These are phyloP conservation scores for Maccullochella peelii DNA, from an alignment of 2,113 vertebrate genomes.

Conservation along the genomic window DNA sequence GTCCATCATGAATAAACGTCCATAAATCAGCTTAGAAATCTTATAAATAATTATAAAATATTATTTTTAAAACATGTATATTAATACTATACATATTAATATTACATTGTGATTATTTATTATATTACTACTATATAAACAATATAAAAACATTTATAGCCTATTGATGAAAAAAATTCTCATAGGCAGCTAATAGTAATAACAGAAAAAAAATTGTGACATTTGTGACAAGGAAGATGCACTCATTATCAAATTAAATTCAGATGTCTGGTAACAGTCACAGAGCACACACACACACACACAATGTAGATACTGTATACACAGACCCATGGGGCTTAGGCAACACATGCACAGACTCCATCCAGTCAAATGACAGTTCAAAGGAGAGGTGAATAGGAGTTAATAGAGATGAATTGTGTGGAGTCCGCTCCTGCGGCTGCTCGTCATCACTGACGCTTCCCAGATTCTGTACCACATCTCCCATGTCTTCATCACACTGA, in stretches of 20 bases:
- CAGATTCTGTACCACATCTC: conserved; percentile 59
- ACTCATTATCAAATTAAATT: conserved; percentile 27
- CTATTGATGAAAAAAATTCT: no score
- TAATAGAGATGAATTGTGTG: conserved; percentile 75
- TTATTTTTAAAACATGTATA: background rate
- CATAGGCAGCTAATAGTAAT: background rate
- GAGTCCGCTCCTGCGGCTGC: conserved; percentile 50
- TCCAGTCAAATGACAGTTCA: conserved; percentile 64
- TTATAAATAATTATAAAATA: no score
- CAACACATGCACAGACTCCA: conserved; percentile 19
- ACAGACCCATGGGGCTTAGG: conserved; percentile 7
- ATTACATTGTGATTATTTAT: background rate
- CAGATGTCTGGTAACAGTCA: conserved; percentile 31
- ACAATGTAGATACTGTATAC: conserved; percentile 12
- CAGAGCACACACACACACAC: conserved; percentile 20
- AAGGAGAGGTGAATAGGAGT: conserved; percentile 65
- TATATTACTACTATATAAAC: background rate
- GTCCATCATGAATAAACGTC: no score
- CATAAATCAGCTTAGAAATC: no score
- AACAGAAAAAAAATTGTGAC: background rate
- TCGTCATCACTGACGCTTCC: conserved; percentile 69
- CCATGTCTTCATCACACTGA: conserved; percentile 68
- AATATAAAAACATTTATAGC: background rate
- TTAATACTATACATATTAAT: no score
- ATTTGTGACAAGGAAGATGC: background rate